Base-by-base conservation (phyloP, 2,888 invertebrate genomes). In the Andrena dorsata region DNA sequence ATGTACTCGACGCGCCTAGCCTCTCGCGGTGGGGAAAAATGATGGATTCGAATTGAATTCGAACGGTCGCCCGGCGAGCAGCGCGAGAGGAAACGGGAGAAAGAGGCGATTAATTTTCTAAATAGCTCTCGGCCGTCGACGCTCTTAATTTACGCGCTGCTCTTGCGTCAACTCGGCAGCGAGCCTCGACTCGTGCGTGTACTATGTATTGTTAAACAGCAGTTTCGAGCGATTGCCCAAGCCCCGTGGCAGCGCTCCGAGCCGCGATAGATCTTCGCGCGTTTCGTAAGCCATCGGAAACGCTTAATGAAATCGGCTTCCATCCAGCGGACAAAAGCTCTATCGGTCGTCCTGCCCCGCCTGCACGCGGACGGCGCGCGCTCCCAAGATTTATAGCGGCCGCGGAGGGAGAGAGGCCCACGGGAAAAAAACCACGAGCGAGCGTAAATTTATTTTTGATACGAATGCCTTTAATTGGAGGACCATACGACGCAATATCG, bases 401-500 rank as follows among this genome's bases (percentile, higher is more conserved):
- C 49, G 10, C 10, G 66, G 51, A n/a, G 53, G 32, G 4, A 8
- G 4, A 35, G 2, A 6, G 26, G 16, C 58, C 2, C n/a, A n/a
- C 8, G 28, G 28, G 4, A 20, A 23, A 4, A 16, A 16, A 35
- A n/a, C n/a, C n/a, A n/a, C 53, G 35, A n/a, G 28, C 13, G 51
- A 51, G 64, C 65, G 77, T 83, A 83, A 77, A 83, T 83, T 83
- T 82, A 83, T 78, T 82, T 76, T 77, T 86, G 76, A 84, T 80
- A 77, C 82, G 79, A 82, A 84, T 84, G 74, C 73, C 77, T 81
- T 84, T 84, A 84, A 84, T 84, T 84, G 80, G 84, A 76, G 84
- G 71, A 64, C 23, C 77, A 53, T 76, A 76, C 56, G 74, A 84
- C 79, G 84, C 60, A 76, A 66, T 78, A 83, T 76, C 78, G 60